Base-by-base conservation (phyloP, 2,888 invertebrate genomes). In the Dioctria rufipes region DNA sequence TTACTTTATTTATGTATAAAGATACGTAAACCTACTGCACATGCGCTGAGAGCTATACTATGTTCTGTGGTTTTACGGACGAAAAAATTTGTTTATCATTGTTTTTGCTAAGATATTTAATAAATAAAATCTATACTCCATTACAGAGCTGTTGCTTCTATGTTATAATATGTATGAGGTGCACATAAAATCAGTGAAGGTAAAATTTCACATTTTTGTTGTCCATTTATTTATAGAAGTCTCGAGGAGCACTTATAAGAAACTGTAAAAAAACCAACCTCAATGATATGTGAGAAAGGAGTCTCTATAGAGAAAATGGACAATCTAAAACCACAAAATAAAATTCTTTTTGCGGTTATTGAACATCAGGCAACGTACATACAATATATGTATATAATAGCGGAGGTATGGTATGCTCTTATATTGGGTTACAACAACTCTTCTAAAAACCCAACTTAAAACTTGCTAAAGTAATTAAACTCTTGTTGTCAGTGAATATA, bases 241-340 rank as follows among this genome's bases (percentile, higher is more conserved):
- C 6, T 3, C 42, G 25, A 25, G 25, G 25, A 25, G 25, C 25
- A 25, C 63, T 77, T 77, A 49, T 37, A 77, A 77, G 46, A 49
- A 77, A n/a, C 37, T 25, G 25, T 60, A 75, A 46, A 63, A 77
- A 25, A 25, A 77, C 77, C 25, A 25, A 63, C 49, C 61, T 63
- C 25, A 25, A 25, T n/a, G 11, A 43, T 25, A 25, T 25, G 25
- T n/a, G 39, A n/a, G 42, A 60, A 61, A 39, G 46, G 51, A 77
- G 49, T 37, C 25, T 25, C 25, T 25, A 25, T 25, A 25, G 25
- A 54, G 49, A 9, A 61, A 54, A 42, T 39, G 71, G 54, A 40
- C 73, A 77, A 54, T 46, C 63, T 37, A 25, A 61, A 63, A 63
- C 77, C 77, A 49, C 77, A 77, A 37, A 77, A 61, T 49, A 77